These are phyloP conservation scores for Trissolcus basalis DNA, from an alignment of 1,140 invertebrate species.

Conservation along the genomic window DNA sequence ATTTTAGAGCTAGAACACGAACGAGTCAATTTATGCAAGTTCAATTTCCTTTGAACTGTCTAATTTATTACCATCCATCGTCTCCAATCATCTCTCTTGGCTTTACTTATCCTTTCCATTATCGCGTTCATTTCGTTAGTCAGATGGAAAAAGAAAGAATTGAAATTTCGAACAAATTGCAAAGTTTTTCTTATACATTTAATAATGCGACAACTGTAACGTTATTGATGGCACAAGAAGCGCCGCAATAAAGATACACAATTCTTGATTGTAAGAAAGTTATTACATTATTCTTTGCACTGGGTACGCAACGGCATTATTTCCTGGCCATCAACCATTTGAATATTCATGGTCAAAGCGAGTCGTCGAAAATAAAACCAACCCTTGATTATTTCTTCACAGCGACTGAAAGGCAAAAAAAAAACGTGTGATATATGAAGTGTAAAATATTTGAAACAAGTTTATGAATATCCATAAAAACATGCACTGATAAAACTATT, in stretches of 20 bases:
- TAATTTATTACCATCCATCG: conserved; percentile 31
- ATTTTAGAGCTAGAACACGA: conserved; percentile 44
- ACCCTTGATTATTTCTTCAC: conserved; percentile 39
- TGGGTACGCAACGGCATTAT: conserved; percentile 38
- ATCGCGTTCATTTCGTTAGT: conserved; percentile 32
- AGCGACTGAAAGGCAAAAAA: conserved; percentile 41
- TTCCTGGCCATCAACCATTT: conserved; percentile 49
- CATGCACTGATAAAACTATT: neutral
- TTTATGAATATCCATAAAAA: conserved; percentile 8
- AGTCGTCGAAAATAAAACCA: conserved; percentile 50
- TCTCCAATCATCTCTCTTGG: conserved; percentile 21
- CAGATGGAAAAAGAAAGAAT: too few relatives aligned
- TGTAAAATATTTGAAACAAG: conserved; percentile 44
- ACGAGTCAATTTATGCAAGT: conserved; percentile 32
- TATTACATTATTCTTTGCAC: conserved; percentile 37
- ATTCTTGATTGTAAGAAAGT: conserved; percentile 6
- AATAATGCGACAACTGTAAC: too few relatives aligned
- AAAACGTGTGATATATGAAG: conserved; percentile 27
- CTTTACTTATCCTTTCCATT: conserved; percentile 15
- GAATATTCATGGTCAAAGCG: conserved; percentile 57
- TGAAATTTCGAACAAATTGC: too few relatives aligned
- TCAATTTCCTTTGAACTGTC: conserved; percentile 41
- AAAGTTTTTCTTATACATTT: too few relatives aligned
- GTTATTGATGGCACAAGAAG: too few relatives aligned
- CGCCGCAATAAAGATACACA: too few relatives aligned